Base-by-base conservation (phyloP, 2,797 vertebrate genomes). In the Acanthurus lineatus region DNA sequence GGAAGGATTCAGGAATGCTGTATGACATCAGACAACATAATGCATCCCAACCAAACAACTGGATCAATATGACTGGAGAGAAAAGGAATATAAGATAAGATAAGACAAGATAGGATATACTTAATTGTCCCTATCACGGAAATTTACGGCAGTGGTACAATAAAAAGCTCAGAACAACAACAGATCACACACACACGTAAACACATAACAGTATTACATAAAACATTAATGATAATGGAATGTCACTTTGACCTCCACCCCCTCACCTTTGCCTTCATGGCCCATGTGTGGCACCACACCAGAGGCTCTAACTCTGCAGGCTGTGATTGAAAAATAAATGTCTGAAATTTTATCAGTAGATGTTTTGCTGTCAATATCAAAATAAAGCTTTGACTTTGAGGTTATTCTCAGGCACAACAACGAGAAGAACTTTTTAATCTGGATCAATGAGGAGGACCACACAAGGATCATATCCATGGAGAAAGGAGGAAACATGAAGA, bases 391-490 rank as follows among this genome's bases (percentile, higher is more conserved):
- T 64, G 16, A 48, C 38, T 5, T 32, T 0, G 22, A 66, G 38
- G 22, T 70, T 53, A 20, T 61, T 77, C 54, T 80, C 81, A 90
- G 97, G 97, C 97, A 98, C 90, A 98, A 98, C 92, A 94, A 96
- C 2, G 96, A 97, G 80, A 98, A 97, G 93, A 98, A 96, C 42
- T 98, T 98, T 93, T 93, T 98, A 75, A 93, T 98, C 87, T 98
- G 97, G 97, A 91, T 98, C 87, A 98, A 97, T 58, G 97, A 98
- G 83, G 97, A 98, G 86, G 97, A 98, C 87, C 97, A 98, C 89
- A 97, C 97, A 16, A 95, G 97, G 84, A 94, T 98, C 72, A 98
- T 98, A 92, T 98, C 97, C 76, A 98, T 98, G 97, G 97, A 98
- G 89, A 98, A 96, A 76, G 97, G 97, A 53, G 97, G 97, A 81